Percentiles rank a stretch among this genome's conserved stretches.
Evolutionary conservation across 2,797 vertebrate species (phyloP).

Genomic region (Premnoplex brunnescens): DNA sequence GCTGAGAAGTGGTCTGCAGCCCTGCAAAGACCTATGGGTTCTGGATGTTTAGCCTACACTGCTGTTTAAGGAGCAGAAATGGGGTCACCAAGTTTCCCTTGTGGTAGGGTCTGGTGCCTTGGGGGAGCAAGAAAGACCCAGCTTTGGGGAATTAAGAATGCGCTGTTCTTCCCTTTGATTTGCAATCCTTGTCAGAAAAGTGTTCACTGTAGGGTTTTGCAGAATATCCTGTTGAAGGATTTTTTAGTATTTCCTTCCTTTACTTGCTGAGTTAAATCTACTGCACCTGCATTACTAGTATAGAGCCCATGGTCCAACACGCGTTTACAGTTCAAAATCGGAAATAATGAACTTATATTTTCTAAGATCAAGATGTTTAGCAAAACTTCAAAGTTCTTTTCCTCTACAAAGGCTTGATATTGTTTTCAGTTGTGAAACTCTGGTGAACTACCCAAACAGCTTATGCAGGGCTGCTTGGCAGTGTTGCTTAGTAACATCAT

Average conservation of each 20-base stretch:
- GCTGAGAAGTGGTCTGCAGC: not conserved
- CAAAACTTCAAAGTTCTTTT: not conserved
- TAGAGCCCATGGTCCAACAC: not conserved
- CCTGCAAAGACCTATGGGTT: not conserved
- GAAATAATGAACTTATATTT: not conserved
- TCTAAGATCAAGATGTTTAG: not conserved
- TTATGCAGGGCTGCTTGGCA: not conserved
- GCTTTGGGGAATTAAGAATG: not conserved
- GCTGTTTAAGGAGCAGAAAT: not conserved
- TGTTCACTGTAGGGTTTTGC: not conserved
- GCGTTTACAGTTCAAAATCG: not conserved
- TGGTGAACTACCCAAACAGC: not conserved
- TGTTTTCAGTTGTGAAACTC: not conserved
- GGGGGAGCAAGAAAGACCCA: not conserved
- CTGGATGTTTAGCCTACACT: not conserved
- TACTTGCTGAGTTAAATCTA: not conserved
- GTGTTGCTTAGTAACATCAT: not conserved
- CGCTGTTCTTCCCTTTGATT: not conserved
- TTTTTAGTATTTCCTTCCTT: not conserved
- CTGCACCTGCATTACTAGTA: not conserved
- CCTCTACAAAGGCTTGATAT: not conserved
- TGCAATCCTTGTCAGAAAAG: not conserved
- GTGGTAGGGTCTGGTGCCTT: fast-evolving
- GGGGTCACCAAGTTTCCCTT: not conserved
- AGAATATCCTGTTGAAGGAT: fast-evolving